Conservation (phyloP, 2,888 invertebrate genomes). For the Linyphia triangularis region DNA sequence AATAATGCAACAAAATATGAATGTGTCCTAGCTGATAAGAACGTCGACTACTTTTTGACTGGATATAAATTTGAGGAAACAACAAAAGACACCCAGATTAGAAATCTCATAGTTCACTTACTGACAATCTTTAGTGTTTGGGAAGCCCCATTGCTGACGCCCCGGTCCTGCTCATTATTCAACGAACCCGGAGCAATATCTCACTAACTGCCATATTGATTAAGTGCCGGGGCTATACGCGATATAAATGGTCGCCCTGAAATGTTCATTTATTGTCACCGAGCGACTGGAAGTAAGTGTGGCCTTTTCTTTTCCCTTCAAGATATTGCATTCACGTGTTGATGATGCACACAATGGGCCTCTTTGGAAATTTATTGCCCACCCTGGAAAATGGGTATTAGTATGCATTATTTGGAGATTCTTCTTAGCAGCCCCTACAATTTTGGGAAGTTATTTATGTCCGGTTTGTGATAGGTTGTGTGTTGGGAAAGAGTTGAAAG, state of each 20-base stretch:
- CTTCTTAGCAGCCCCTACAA: not conserved
- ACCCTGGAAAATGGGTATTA: conserved; percentile 56
- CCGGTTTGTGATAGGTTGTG: conserved; percentile 29
- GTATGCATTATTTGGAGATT: conserved; percentile 66
- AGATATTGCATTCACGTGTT: conserved; percentile 64
- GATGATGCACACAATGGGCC: conserved; percentile 49
- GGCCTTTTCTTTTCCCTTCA: conserved; percentile 21
- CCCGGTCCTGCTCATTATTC: conserved; percentile 59
- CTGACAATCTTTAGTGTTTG: conserved; percentile 58
- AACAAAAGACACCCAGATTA: conserved; percentile 43
- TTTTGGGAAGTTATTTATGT: conserved; percentile 29
- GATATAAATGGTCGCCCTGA: conserved; percentile 53
- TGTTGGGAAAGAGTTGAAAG: not conserved
- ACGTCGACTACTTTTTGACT: not conserved
- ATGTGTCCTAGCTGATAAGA: no score
- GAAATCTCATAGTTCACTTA: conserved; percentile 45
- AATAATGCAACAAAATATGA: no score
- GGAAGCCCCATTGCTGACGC: conserved; percentile 33
- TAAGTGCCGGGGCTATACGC: conserved; percentile 56
- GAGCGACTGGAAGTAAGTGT: conserved; percentile 23
- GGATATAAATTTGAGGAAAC: not conserved
- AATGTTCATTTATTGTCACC: conserved; percentile 70
- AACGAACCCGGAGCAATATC: conserved; percentile 56
- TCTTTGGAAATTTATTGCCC: conserved; percentile 40
- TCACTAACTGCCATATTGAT: conserved; percentile 72